phyloP scores from a whole-genome alignment of 2,888 invertebrate species.

The Parascotia fuliginaria region DNA sequence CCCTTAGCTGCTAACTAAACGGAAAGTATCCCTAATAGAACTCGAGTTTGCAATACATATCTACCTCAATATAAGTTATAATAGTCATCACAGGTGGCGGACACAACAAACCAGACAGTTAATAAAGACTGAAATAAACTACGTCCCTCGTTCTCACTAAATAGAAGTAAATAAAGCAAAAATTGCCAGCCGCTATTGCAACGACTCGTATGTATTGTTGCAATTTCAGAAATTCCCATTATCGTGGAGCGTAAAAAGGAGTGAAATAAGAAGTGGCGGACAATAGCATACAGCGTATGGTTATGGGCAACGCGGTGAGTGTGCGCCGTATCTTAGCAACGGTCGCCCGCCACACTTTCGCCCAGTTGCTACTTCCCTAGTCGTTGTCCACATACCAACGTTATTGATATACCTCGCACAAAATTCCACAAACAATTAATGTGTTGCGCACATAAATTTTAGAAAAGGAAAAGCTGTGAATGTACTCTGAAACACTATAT shows the following conservation, averaged over 20 bases:
- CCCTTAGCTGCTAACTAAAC: no score
- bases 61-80: background rate
- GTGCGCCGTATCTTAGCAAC: constrained; percentile 54
- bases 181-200: constrained; percentile 57
- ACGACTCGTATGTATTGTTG: constrained; percentile 78
- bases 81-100: background rate
- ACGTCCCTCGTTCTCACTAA: constrained; percentile 28
- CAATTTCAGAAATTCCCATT: constrained; percentile 84
- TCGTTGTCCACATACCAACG: constrained; percentile 7
- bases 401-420: constrained; percentile 23
- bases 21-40: no score
- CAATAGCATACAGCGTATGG: constrained; percentile 59
- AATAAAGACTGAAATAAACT: constrained; percentile 31
- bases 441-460: constrained; percentile 20
- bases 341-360: constrained; percentile 21
- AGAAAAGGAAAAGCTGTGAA: constrained; percentile 22
- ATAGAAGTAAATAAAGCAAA: constrained; percentile 38
- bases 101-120: background rate
- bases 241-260: constrained; percentile 75
- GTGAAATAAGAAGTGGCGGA: constrained; percentile 76
- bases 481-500: constrained; percentile 17
- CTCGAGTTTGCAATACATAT: no score
- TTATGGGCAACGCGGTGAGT: constrained; percentile 33
- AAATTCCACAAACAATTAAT: constrained; percentile 38
- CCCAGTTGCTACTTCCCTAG: constrained; percentile 3